Base-by-base conservation (phyloP, 2,888 invertebrate genomes). In the Drosophila meridionalis region DNA sequence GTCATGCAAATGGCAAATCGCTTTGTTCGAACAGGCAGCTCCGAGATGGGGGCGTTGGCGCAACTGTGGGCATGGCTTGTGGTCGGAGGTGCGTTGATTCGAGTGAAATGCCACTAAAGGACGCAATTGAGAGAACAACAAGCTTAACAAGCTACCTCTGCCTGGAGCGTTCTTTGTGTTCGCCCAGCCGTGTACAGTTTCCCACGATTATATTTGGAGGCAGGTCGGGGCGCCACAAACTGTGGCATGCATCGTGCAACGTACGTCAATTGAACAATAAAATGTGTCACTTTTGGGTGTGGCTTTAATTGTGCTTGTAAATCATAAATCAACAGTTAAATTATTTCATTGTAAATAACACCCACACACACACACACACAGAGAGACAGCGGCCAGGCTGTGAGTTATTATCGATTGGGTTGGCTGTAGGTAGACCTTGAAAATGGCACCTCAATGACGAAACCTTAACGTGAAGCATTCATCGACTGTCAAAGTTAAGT, bases 51-150 rank as follows among this genome's bases (percentile, higher is more conserved):
- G 28, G 40, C 4, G 40, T 14, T 5, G 38, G 5, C 26, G 36
- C 7, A 12, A 11, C 36, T 45, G 38, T 9, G 53, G 26, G 38
- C 36, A 1, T 30, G 26, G 38, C 26, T 34, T n/a, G 38, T n/a
- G 45, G 12, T 36, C 20, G 14, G 43, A 61, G 48, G 52, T 58
- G 73, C 42, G 64, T 50, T 73, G 73, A 78, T 68, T 66, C 67
- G 56, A 85, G 59, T 76, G 63, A 86, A 79, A 59, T 32, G 83
- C 66, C 86, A 79, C 70, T 89, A 79, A 79, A 76, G 65, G 71
- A 56, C 76, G 86, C 90, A 84, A 90, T 90, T 90, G 77, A 69
- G 89, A 65, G 89, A 83, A 84, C 73, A 83, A 83, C 90, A 83
- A 90, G 83, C 89, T 88, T 88, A 86, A 84, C 83, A 85, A 83